phyloP scores from a whole-genome alignment of 2,888 invertebrate genomes.

The Lasioglossum villosulum region DNA sequence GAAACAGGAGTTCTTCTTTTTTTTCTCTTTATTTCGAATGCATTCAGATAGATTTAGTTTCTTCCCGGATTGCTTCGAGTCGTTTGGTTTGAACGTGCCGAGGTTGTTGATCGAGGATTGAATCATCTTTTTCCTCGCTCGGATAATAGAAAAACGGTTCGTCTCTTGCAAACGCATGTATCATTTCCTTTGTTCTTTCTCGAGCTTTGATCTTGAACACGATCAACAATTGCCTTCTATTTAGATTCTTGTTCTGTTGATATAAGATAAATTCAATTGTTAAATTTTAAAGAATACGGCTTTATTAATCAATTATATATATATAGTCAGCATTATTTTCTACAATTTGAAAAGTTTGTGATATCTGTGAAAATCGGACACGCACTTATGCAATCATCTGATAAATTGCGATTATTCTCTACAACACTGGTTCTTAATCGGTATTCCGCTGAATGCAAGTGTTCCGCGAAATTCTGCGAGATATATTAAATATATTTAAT shows the following conservation, averaged over 20 bases:
- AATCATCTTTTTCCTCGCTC: neutral
- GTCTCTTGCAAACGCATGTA: neutral
- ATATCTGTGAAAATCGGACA: no score
- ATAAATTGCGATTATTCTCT: no score
- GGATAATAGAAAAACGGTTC: neutral
- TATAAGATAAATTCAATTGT: no score
- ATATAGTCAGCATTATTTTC: no score
- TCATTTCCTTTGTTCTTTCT: slow-evolving; percentile 4
- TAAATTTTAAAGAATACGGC: no score
- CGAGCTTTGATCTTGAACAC: neutral
- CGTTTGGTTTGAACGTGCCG: slow-evolving; percentile 7
- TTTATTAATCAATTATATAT: no score
- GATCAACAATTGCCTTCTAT: neutral
- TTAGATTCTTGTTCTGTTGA: neutral
- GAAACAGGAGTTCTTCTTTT: slow-evolving; percentile 18
- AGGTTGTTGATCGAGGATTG: slow-evolving; percentile 1
- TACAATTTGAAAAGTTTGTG: no score
- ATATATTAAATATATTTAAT: no score
- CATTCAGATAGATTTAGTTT: slow-evolving; percentile 7
- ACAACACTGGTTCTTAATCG: no score
- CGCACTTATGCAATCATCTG: no score
- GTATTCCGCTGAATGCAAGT: no score
- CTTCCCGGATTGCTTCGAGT: neutral
- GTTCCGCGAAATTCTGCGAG: no score
- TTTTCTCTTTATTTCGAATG: neutral